These are phyloP conservation scores for Siphonodentalium dalli DNA, from an alignment of 2,888 invertebrate genomes.

Conservation along the genomic window DNA sequence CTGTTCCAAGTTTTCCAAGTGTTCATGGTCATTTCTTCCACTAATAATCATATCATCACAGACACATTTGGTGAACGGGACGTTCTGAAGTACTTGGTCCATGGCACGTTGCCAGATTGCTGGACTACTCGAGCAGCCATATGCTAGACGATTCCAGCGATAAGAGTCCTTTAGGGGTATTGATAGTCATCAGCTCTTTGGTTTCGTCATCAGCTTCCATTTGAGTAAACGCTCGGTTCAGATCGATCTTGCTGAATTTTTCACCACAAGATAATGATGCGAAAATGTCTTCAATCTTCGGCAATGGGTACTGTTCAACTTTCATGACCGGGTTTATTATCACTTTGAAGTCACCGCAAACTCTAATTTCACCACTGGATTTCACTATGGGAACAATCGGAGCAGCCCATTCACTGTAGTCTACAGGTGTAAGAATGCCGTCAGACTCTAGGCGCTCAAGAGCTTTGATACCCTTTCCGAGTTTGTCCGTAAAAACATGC, in stretches of 20 bases:
- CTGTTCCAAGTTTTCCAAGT: neutral
- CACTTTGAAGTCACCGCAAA: slow-evolving; percentile 41
- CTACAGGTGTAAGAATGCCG: too few species aligned
- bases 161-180: slow-evolving; percentile 24
- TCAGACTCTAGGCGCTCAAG: too few species aligned
- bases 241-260: slow-evolving; percentile 35
- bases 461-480: too few species aligned
- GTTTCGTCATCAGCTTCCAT: slow-evolving; percentile 23
- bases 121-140: neutral
- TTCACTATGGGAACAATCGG: too few species aligned
- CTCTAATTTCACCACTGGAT: too few species aligned
- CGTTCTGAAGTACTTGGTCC: slow-evolving; percentile 8
- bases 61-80: neutral
- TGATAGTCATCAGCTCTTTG: slow-evolving; percentile 26
- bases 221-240: slow-evolving; percentile 30
- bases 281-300: slow-evolving; percentile 41
- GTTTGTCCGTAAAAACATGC: too few species aligned
- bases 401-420: too few species aligned
- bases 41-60: slow-evolving; percentile 16
- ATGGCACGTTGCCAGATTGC: slow-evolving; percentile 7
- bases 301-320: slow-evolving; percentile 43
- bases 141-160: neutral
- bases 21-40: slow-evolving; percentile 10
- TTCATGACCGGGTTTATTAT: slow-evolving; percentile 39
- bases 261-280: slow-evolving; percentile 26